Conservation (phyloP, 2,888 invertebrate genomes). For the Patella depressa region DNA sequence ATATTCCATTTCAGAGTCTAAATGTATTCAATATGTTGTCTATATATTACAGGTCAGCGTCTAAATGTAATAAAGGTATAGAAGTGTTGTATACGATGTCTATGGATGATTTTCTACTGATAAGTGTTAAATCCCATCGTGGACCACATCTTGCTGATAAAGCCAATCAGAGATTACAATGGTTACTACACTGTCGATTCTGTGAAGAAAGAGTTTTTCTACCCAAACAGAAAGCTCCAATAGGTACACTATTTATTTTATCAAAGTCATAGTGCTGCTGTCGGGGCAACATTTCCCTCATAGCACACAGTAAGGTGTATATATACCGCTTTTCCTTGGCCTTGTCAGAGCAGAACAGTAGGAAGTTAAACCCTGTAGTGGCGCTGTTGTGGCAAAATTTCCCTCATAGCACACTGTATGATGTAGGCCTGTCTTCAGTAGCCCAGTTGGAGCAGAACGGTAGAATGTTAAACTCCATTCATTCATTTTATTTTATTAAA, state of each 20-base stretch:
- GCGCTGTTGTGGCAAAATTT: too few species aligned
- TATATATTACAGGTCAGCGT: slow-evolving; percentile 53
- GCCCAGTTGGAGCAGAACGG: too few species aligned
- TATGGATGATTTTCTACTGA: slow-evolving; percentile 59
- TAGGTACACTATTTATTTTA: slow-evolving; percentile 43
- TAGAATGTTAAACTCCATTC: too few species aligned
- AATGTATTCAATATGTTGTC: slow-evolving; percentile 35
- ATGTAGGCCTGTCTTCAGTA: too few species aligned
- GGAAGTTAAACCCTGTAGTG: too few species aligned
- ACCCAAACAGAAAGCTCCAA: slow-evolving; percentile 48
- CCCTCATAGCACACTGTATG: too few species aligned
- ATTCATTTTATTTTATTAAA: not conserved
- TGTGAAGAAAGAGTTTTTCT: slow-evolving; percentile 63
- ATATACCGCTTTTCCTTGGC: too few species aligned
- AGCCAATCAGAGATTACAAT: slow-evolving; percentile 42
- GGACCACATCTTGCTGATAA: slow-evolving; percentile 54
- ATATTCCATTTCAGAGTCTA: not conserved
- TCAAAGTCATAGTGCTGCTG: not conserved
- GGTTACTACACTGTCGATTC: slow-evolving; percentile 62
- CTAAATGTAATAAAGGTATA: slow-evolving; percentile 63
- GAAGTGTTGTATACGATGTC: slow-evolving; percentile 55
- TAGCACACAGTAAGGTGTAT: too few species aligned
- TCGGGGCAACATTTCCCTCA: too few species aligned
- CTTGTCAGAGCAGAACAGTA: too few species aligned
- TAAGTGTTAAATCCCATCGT: slow-evolving; percentile 51